Evolutionary conservation across 2,797 vertebrate genomes (phyloP), one percentile per base, ranked within the genome.

Genomic region (Pristis pectinata): DNA sequence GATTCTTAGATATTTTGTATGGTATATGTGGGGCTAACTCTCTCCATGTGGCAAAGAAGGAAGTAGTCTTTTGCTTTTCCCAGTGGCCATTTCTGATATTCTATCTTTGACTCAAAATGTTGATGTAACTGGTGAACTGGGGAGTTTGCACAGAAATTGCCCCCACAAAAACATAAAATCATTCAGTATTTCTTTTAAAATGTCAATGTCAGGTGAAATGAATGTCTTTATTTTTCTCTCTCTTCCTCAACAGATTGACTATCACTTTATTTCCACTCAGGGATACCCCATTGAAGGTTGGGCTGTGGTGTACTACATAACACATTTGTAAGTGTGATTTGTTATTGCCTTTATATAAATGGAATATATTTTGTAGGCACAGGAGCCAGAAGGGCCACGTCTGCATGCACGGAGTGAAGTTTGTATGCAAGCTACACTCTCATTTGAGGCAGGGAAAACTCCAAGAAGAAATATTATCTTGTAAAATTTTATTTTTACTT

Each of bases 291-390:
- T 98, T 0, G 98, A 98, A 95, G 98, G 97, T 94, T 98, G 98
- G 98, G 98, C 98, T 30, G 98, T 98, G 70, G 98, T 98, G n/a
- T 98, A 98, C 96, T 98, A 98, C 95, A 98, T 98, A 95, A 98
- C 98, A 85, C 98, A 98, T 95, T 96, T 98, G 98, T 98, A 95
- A 98, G 98, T 98, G 5, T 13, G 10, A 10, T 91, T 24, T 91
- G 17, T 41, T 24, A 37, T 24, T 64, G n/a, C 24, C n/a, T 61
- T 34, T 41, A n/a, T 41, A 24, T 11, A 9, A 9, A 4, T 91
- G 34, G 49, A 24, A 85, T 30, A 56, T 53, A 53, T 10, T 85
- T 85, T 49, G 87, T 34, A 59, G 83, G 27, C 30, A 24, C 30
- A 15, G 11, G 7, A 4, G 13, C 4, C 53, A 11, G n/a, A 41